phyloP scores from a whole-genome alignment of 2,888 invertebrate species.

The Leptinotarsa peninsularis region DNA sequence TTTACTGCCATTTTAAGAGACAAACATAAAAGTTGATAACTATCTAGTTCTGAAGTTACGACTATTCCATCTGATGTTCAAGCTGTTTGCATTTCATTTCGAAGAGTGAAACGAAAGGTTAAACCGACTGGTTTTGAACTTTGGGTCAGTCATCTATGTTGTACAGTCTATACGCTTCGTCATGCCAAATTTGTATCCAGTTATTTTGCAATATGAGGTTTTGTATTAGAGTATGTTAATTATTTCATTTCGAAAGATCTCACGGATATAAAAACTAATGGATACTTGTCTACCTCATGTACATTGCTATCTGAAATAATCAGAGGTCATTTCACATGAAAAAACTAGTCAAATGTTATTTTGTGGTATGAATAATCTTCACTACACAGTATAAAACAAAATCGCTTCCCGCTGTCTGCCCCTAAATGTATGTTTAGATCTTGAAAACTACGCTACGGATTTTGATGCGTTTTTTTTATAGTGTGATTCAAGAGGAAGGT shows the following conservation, averaged over 20 bases:
- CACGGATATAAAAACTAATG: background rate
- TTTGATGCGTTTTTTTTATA: no score
- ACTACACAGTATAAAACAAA: no score
- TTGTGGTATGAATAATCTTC: no score
- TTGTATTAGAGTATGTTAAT: background rate
- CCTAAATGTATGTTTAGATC: no score
- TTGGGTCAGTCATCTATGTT: background rate
- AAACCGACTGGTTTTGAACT: background rate
- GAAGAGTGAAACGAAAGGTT: background rate
- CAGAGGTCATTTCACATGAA: conserved; percentile 7
- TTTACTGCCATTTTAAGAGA: conserved; percentile 2
- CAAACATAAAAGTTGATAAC: conserved; percentile 1
- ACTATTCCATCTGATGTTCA: background rate
- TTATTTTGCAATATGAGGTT: background rate
- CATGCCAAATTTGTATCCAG: no score
- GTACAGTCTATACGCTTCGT: no score
- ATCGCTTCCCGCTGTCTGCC: no score
- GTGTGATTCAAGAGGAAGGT: no score
- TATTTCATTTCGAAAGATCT: background rate
- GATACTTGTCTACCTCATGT: conserved; percentile 2
- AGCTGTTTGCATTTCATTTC: conserved; percentile 3
- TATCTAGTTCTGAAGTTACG: background rate
- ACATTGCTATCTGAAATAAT: background rate
- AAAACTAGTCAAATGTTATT: background rate
- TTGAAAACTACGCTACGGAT: no score